Evolutionary conservation across 2,888 invertebrate species (phyloP), one percentile per base, ranked within the genome.

Genomic region (Saturnia pavonia): DNA sequence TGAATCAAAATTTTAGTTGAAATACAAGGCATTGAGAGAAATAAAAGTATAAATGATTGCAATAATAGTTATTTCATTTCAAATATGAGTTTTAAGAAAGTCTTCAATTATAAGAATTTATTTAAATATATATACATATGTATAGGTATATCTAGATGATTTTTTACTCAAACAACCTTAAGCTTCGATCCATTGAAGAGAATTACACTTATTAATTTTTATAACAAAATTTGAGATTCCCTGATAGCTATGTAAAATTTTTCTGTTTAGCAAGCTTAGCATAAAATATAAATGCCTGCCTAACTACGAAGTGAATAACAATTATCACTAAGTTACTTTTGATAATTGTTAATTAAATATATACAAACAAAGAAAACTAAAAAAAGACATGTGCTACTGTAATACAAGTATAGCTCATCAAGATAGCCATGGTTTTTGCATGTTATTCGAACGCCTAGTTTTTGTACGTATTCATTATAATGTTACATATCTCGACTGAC

Each of bases 401-500:
- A 60, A 60, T 60, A 27, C 27, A 25, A 27, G 6, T 60, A 12
- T 25, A 60, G 57, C 25, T 60, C 57, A 14, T 60, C 25, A 14
- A 60, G 9, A 57, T 60, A 27, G 16, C 14, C 57, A 60, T 60
- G 25, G 70, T 70, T 70, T 70, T 70, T 70, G 70, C 67, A 19
- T 67, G 42, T 19, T 54, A 54, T 67, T 70, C 67, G 70, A 42
- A 42, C 67, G 19, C 51, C n/a, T 51, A 51, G 40, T 70, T 70
- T 69, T 70, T 70, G n/a, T 63, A 70, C 70, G 65, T 72, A 71
- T 74, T 82, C 77, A 76, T 80, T 80, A 83, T 82, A 78, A 76
- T 78, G 78, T 82, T 82, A 79, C 81, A 78, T 75, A 75, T 77
- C 74, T 78, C 67, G 71, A 77, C 81, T 81, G 81, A 81, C 81